Evolutionary conservation across 2,797 vertebrate species (phyloP).

Genomic region (Distichodus sexfasciatus): DNA sequence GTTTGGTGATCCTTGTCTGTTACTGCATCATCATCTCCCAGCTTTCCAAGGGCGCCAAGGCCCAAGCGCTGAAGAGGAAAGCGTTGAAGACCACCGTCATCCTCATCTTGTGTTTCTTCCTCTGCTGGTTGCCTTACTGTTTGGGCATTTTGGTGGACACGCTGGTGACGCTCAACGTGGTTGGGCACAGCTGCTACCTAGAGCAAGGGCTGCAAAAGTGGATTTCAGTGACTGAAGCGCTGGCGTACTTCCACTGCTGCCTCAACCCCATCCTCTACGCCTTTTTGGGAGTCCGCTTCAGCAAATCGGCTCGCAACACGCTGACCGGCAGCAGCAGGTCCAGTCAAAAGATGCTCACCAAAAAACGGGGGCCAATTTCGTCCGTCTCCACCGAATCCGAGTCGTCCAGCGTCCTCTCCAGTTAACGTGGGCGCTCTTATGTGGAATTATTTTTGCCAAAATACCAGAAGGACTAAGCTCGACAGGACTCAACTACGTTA

Average conservation of each 20-base stretch:
- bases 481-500: conserved; percentile 62
- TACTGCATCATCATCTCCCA: conserved; percentile 95
- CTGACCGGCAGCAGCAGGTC: conserved; percentile 86
- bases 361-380: conserved; percentile 89
- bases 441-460: background rate
- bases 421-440: conserved; percentile 74
- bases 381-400: conserved; percentile 97
- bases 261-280: conserved; percentile 97
- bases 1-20: conserved; percentile 90
- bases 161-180: conserved; percentile 77
- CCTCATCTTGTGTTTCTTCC: conserved; percentile 92
- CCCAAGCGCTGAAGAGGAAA: conserved; percentile 87
- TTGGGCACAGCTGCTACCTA: conserved; percentile 76
- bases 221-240: conserved; percentile 88
- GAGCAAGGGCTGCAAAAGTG: conserved; percentile 81
- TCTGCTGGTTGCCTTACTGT: conserved; percentile 96
- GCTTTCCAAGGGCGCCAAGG: conserved; percentile 84
- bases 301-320: conserved; percentile 87
- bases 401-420: conserved; percentile 93
- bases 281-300: conserved; percentile 95
- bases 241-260: conserved; percentile 97
- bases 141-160: conserved; percentile 86
- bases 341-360: conserved; percentile 90
- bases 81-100: conserved; percentile 95
- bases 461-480: conserved; percentile 53